These are phyloP conservation scores for Percina caprodes DNA, from an alignment of 2,113 vertebrate species.

Conservation along the genomic window DNA sequence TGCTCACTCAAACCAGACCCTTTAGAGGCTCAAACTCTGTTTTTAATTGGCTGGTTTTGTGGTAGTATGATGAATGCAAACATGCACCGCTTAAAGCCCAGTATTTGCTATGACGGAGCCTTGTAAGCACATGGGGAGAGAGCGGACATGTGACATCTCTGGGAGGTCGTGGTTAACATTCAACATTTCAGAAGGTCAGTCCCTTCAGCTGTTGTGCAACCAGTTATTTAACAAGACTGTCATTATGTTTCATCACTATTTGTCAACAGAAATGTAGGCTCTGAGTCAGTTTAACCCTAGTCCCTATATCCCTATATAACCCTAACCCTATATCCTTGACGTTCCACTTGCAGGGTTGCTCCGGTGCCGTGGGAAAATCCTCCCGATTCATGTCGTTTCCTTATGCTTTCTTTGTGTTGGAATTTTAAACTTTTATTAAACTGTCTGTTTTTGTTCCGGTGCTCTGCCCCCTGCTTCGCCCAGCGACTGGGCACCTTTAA, in stretches of 20 bases:
- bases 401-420: no score
- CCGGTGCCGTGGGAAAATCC: no score
- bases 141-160: not conserved
- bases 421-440: no score
- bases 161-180: not conserved
- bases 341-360: no score
- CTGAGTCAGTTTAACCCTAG: not conserved
- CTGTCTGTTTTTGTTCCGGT: no score
- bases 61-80: constrained; percentile 35
- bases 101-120: not conserved
- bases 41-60: constrained; percentile 23
- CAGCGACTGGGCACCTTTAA: no score
- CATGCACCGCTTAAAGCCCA: not conserved
- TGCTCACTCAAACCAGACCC: not conserved
- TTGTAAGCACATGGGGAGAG: not conserved
- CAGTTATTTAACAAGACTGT: constrained; percentile 33
- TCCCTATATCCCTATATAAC: no score
- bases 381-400: no score
- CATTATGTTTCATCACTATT: constrained; percentile 24
- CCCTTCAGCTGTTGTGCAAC: constrained; percentile 18
- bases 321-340: no score
- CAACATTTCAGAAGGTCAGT: not conserved
- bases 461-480: no score
- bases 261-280: not conserved
- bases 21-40: not conserved